Evolutionary conservation across 2,113 vertebrate genomes (phyloP).

Genomic region (Puffinus mauretanicus): DNA sequence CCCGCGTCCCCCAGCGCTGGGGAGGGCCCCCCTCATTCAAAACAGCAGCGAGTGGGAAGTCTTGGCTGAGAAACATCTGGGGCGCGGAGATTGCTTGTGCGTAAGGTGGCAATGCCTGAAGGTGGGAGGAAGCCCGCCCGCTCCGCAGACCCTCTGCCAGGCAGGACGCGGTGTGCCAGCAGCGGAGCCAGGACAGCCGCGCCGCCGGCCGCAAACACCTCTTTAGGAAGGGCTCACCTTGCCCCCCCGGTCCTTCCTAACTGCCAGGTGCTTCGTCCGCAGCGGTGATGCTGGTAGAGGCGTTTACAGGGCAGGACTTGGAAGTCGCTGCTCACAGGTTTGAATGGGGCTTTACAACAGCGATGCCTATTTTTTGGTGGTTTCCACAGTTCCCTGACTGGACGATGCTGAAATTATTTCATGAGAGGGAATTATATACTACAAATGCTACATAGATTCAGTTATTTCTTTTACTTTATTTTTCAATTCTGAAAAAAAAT

Average conservation of each 20-base stretch:
- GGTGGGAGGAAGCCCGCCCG: not conserved
- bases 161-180: not conserved
- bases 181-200: not conserved
- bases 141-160: not conserved
- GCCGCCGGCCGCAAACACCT: not conserved
- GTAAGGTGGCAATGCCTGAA: not conserved
- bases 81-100: rapidly evolving
- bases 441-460: not conserved
- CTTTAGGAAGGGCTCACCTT: not conserved
- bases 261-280: not conserved
- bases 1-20: rapidly evolving
- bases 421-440: not conserved
- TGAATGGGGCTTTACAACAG: not conserved
- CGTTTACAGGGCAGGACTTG: not conserved
- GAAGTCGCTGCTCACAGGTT: not conserved
- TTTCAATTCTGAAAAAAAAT: not conserved
- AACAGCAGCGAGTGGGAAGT: not conserved
- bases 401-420: not conserved
- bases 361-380: not conserved
- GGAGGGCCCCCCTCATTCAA: not conserved
- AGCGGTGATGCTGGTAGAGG: not conserved
- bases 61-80: not conserved
- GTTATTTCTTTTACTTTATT: not conserved
- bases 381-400: not conserved
- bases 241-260: not conserved